Base-by-base conservation (phyloP, 2,797 vertebrate genomes). In the Coluber constrictor region DNA sequence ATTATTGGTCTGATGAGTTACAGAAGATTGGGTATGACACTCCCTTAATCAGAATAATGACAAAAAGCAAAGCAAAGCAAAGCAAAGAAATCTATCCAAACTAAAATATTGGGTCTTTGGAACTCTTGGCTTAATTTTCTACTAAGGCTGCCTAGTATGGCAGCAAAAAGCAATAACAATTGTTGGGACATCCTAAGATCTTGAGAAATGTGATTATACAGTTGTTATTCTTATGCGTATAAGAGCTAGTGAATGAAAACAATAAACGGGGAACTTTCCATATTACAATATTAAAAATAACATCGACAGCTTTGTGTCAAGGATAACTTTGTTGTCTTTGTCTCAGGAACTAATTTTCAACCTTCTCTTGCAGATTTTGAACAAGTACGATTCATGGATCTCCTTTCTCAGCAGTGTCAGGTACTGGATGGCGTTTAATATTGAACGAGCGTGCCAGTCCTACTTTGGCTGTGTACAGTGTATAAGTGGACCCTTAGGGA, bases 381-480 rank as follows among this genome's bases (percentile, higher is more conserved):
- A 99, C 97, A 99, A 99, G 95, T 99, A 99, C 0, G 99, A 99
- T 95, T 99, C 99, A 0, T 99, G 99, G 99, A 99, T 99, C 96
- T 99, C 99, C 93, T 99, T 99, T 96, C 98, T 99, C 95, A 99
- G 99, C 98, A 99, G 99, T 0, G 99, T 99, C 51, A 98, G 99
- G 92, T 99, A 99, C 96, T 99, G 99, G 99, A 99, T 99, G 99
- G 99, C 99, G 57, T 99, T 99, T 96, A 99, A 99, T 96, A 99
- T 99, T 32, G 99, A 99, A 96, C 98, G 99, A 96, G 99, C 99
- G 3, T 99, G 99, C 93, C 99, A 99, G 96, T 99, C 99, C 60
- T 99, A 99, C 95, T 99, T 99, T 0, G 99, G 99, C 92, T 99
- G 99, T 0, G 99, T 99, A 79, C 99, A 99, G 95, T 99, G 99